Evolutionary conservation across 2,888 invertebrate species (phyloP).

Genomic region (Branchellion lobata): DNA sequence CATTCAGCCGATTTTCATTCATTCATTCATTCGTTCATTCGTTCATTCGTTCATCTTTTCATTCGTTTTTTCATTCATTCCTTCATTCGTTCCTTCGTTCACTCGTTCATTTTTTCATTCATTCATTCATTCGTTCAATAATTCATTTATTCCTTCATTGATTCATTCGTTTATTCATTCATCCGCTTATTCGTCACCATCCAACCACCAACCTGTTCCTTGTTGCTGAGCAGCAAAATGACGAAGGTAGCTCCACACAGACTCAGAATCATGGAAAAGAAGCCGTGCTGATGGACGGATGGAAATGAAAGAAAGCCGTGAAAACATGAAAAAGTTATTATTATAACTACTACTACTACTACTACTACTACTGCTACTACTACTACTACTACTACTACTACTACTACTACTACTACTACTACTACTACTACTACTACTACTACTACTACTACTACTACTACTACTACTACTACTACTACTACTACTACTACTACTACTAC

Average conservation of each 20-base stretch:
- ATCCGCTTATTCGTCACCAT: background rate
- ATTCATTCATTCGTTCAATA: background rate
- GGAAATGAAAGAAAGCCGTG: background rate
- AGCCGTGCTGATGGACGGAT: constrained; percentile 3
- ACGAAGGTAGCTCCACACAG: background rate
- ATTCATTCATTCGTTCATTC: background rate
- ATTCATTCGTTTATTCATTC: background rate
- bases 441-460: constrained; percentile 14
- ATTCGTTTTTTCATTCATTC: background rate
- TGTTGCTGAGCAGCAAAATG: background rate
- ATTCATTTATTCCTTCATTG: background rate
- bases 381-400: background rate
- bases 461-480: constrained; percentile 14
- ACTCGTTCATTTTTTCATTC: background rate
- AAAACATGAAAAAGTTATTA: background rate
- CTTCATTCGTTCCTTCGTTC: background rate
- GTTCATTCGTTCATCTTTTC: background rate
- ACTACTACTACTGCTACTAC: background rate
- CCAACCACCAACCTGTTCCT: background rate
- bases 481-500: constrained; percentile 14
- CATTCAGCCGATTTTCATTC: no score
- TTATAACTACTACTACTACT: background rate
- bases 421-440: constrained; percentile 14
- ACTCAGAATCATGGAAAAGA: background rate
- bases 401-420: constrained; percentile 14